A percentile compares a stretch with the other conserved stretches of the same genome.
phyloP scores from a whole-genome alignment of 2,888 invertebrate genomes.

The Drosophila demipolita region DNA sequence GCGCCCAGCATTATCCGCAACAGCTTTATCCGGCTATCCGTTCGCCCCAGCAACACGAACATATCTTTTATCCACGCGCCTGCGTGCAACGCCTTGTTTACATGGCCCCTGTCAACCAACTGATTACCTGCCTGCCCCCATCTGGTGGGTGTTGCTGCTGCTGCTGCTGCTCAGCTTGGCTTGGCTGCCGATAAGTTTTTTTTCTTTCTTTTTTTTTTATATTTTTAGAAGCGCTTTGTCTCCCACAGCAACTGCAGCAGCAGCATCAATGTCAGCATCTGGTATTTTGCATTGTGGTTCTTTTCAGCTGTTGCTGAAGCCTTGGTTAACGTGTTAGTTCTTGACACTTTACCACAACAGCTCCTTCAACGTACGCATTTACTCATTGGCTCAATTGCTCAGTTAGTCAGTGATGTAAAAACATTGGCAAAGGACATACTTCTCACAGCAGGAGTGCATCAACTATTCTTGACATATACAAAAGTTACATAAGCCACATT shows the following conservation, averaged over 20 bases:
- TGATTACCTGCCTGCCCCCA: conserved; percentile 27
- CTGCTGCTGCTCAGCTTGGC: conserved; percentile 19
- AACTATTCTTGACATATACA: neutral
- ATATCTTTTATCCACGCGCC: conserved; percentile 62
- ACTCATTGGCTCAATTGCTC: conserved; percentile 16
- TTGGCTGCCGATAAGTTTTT: conserved; percentile 43
- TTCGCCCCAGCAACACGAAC: conserved; percentile 8
- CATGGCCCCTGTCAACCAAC: conserved; percentile 51
- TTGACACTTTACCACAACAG: conserved; percentile 67
- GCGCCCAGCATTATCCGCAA: conserved; percentile 47
- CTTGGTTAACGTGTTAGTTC: conserved; percentile 44
- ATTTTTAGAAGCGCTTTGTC: conserved; percentile 57
- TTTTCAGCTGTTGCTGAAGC: conserved; percentile 39
- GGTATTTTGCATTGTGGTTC: conserved; percentile 30
- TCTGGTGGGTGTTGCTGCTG: neutral
- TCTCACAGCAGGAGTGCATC: neutral
- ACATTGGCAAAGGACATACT: neutral
- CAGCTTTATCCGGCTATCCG: conserved; percentile 60
- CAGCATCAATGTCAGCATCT: conserved; percentile 13
- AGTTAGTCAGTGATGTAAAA: conserved; percentile 5
- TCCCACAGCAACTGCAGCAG: conserved; percentile 5
- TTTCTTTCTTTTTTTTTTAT: conserved; percentile 14
- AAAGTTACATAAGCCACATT: neutral
- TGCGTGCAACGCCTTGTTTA: conserved; percentile 64
- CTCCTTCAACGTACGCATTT: conserved; percentile 29